A percentile compares a stretch with the other conserved stretches of the same genome.
Conservation (phyloP, 2,888 invertebrate genomes). For the Drosophila niveifrons region DNA sequence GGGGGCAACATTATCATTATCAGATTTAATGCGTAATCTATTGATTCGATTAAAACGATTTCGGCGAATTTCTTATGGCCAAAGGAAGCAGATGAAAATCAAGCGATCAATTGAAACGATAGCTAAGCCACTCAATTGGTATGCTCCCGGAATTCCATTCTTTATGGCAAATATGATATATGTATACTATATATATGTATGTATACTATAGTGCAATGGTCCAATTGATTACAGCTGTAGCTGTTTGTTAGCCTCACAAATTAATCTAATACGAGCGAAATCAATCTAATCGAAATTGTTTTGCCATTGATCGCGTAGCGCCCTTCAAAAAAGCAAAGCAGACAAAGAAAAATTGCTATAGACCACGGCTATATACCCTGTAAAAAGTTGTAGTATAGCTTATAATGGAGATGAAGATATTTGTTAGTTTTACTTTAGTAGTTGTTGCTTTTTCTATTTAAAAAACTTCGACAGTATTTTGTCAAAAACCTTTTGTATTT, state of each 20-base stretch:
- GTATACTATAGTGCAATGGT: slow-evolving; percentile 5
- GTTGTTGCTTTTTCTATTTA: too few relatives aligned
- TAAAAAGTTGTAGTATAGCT: too few relatives aligned
- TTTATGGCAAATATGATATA: background rate
- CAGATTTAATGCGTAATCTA: background rate
- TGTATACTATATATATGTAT: background rate
- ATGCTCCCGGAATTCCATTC: slow-evolving; percentile 26
- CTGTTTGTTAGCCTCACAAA: slow-evolving; percentile 1
- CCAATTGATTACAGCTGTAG: slow-evolving; percentile 10
- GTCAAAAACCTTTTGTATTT: background rate
- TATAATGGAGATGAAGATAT: too few relatives aligned
- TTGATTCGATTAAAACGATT: slow-evolving; percentile 10
- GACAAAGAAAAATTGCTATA: background rate
- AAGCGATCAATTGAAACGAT: slow-evolving; percentile 3
- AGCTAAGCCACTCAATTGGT: slow-evolving; percentile 5
- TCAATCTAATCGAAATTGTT: slow-evolving; percentile 60
- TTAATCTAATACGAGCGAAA: slow-evolving; percentile 61
- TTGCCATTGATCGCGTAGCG: slow-evolving; percentile 29
- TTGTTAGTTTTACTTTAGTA: too few relatives aligned
- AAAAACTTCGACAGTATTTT: background rate
- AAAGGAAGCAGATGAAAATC: slow-evolving; percentile 16
- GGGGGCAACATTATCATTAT: background rate
- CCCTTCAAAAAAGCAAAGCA: slow-evolving; percentile 37
- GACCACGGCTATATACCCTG: background rate
- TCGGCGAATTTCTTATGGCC: background rate